Conservation (phyloP, 2,113 vertebrate genomes). For the rabbit (Oryctolagus cuniculus) region mOryCun1.1 NC_091440.1:77156001-77156500, state of each 20-base stretch:
- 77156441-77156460: background rate
- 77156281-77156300: constrained; percentile 68
- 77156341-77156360: constrained; percentile 38
- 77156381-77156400: constrained; percentile 65
- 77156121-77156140: constrained; percentile 70
- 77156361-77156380: constrained; percentile 65
- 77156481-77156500: constrained; percentile 45
- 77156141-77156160: constrained; percentile 62
- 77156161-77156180: constrained; percentile 69
- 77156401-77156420: background rate
- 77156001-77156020: background rate
- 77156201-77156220: constrained; percentile 19
- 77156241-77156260: constrained; percentile 37
- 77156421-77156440: background rate
- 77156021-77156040: background rate
- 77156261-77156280: constrained; percentile 69
- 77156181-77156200: constrained; percentile 11
- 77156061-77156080: background rate
- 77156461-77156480: constrained; percentile 28
- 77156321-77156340: constrained; percentile 56
- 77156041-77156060: background rate
- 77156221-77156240: constrained; percentile 60
- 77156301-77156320: constrained; percentile 75
- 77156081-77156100: background rate
- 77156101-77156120: constrained; percentile 21